Evolutionary conservation across 2,888 invertebrate species (phyloP), one percentile per base, ranked within the genome.

Genomic region (Rosalia funebris): DNA sequence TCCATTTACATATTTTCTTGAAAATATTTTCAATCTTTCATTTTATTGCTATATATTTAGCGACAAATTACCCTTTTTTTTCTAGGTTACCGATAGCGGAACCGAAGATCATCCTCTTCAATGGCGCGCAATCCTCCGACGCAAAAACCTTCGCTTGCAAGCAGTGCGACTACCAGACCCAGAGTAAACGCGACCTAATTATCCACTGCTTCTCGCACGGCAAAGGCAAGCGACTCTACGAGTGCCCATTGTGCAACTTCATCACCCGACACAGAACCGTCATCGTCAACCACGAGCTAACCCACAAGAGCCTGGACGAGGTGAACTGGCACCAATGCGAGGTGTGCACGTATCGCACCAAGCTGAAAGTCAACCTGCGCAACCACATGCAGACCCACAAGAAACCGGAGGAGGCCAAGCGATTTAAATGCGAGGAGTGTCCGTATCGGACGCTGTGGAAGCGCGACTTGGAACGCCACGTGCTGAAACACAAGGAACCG

Each of bases 221-320:
- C 1, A 36, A 14, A 2, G 19, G 41, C 0, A 34, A 17, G 2
- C 32, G 20, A 42, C 31, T 61, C 31, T 50, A 62, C 14, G 19
- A 48, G 10, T 62, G 61, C 12, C 25, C 53, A 25, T 11, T 17
- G 14, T 62, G 61, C 17, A 14, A 47, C 1, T 62, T 62, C 34
- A 16, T 48, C 5, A 57, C 57, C 1, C 42, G 54, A 15, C 57
- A 62, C 16, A 41, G 17, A 15, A 59, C 55, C n/a, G 63, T 59
- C 31, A 56, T 59, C 20, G 47, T 39, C 15, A 63, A 63, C 36
- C 63, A 63, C 31, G 55, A 48, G 17, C 19, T 57, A 19, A 59
- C 42, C 41, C 63, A 63, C 31, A 20, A 54, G 14, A 56, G 39
- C 12, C 50, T 47, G 4, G 47, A 61, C 0, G 47, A 61, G 12